phyloP scores from a whole-genome alignment of 2,797 vertebrate species.

The Galaxias olidus region DNA sequence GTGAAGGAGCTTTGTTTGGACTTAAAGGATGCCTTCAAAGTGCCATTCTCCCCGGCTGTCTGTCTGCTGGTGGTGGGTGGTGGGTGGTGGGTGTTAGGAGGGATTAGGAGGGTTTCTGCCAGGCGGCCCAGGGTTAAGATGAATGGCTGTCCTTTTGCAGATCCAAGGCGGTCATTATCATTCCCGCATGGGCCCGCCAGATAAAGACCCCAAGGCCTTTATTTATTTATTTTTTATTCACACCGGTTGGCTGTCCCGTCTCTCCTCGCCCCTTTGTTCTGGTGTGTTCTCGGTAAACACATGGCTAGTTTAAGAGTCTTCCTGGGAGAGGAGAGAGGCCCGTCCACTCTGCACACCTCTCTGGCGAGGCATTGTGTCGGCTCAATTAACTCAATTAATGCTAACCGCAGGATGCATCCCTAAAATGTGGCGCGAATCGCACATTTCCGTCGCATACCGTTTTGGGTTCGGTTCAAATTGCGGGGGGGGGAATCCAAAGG shows the following conservation, averaged over 20 bases:
- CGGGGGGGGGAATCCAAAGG: too few species aligned
- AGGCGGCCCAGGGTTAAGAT: slow-evolving; percentile 78
- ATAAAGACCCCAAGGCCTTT: slow-evolving; percentile 79
- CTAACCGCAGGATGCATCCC: too few species aligned
- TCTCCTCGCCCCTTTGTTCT: slow-evolving; percentile 59
- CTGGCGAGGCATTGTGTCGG: slow-evolving; percentile 16
- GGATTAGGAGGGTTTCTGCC: slow-evolving; percentile 81
- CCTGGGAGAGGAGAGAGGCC: slow-evolving; percentile 14
- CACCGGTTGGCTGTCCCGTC: slow-evolving; percentile 54
- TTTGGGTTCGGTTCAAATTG: too few species aligned
- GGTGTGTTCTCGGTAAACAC: slow-evolving; percentile 45
- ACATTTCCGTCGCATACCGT: too few species aligned
- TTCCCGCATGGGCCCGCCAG: slow-evolving; percentile 81
- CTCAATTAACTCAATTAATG: not conserved
- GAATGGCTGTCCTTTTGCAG: slow-evolving; percentile 81
- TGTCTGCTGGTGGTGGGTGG: slow-evolving; percentile 68
- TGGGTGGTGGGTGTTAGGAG: slow-evolving; percentile 73
- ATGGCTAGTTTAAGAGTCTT: slow-evolving; percentile 39
- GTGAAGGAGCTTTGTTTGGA: slow-evolving; percentile 71
- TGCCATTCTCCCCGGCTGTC: slow-evolving; percentile 68
- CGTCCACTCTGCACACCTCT: slow-evolving; percentile 13
- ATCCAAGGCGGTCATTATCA: slow-evolving; percentile 80
- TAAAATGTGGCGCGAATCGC: too few species aligned
- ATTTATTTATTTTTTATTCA: slow-evolving; percentile 62
- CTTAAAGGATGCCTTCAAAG: slow-evolving; percentile 74